Base-by-base conservation (phyloP, 2,888 invertebrate genomes). In the Cylloceria caligata region DNA sequence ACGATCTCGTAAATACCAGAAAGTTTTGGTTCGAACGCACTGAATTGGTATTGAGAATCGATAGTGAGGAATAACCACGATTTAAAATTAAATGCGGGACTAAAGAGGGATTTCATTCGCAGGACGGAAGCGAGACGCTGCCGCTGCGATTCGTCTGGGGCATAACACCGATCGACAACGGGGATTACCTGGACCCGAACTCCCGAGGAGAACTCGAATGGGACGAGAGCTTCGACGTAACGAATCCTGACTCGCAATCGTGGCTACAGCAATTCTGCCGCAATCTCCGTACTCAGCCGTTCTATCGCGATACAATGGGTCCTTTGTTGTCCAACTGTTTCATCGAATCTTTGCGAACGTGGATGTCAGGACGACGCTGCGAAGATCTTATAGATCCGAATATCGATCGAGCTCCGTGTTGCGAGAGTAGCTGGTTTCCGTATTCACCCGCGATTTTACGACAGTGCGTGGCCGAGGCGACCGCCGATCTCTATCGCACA, bases 131-230 rank as follows among this genome's bases (percentile, higher is more conserved):
- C 24, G 88, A 89, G 45, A 83, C 96, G 89, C 94, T 99, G 93
- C 98, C 98, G 3, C 93, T 99, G 55, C 94, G 97, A 74, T 97
- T 99, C 93, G 96, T 99, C 47, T 99, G 98, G 98, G 99, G 99
- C 1, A 94, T 98, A 3, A 93, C 96, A 88, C 96, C 98, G 9
- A 93, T 95, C 39, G 98, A 99, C 90, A 97, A 96, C 92, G 98
- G 98, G 2, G 95, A 97, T 92, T 95, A 96, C 88, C 94, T 98
- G 90, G 95, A 98, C 92, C 98, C 99, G 7, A 93, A 94, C 81
- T 95, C 96, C 49, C 95, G 95, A 87, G 98, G 98, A 2, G 94
- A 94, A 71, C 93, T 98, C 77, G 94, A 95, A 83, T 95, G 96
- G 91, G 98, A 99, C 93, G 94, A 95, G 71, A 94, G 93, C 73